Evolutionary conservation across 2,888 invertebrate species (phyloP).

Genomic region (Tipula lateralis): DNA sequence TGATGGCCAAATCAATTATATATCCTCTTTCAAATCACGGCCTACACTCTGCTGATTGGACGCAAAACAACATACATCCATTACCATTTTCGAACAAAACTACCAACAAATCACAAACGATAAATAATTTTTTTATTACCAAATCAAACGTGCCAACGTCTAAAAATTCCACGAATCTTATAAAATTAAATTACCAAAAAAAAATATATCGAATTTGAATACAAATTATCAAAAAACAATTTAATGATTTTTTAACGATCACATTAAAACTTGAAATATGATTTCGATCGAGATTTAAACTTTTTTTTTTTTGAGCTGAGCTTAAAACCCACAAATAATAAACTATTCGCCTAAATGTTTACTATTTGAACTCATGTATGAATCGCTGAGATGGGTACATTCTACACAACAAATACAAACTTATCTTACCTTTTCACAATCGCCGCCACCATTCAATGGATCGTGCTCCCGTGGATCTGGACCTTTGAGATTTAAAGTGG

Average conservation of each 20-base stretch:
- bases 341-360: not conserved
- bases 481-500: not conserved
- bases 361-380: not conserved
- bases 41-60: not conserved
- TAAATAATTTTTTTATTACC: not conserved
- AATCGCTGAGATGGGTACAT: not conserved
- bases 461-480: not conserved
- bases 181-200: not conserved
- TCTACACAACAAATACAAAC: not conserved
- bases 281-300: not conserved
- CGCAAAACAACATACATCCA: not conserved
- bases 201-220: not conserved
- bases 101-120: not conserved
- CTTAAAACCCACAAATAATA: too few relatives aligned
- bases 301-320: not conserved
- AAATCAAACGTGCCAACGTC: not conserved
- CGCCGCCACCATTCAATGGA: not conserved
- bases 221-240: not conserved
- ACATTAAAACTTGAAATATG: not conserved
- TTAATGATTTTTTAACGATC: not conserved
- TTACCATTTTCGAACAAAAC: not conserved
- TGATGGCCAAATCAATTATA: not conserved
- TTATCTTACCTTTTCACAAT: not conserved
- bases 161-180: not conserved
- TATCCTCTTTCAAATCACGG: not conserved